Evolutionary conservation across 2,113 vertebrate species (phyloP).

Genomic region (Phrynocephalus versicolor): DNA sequence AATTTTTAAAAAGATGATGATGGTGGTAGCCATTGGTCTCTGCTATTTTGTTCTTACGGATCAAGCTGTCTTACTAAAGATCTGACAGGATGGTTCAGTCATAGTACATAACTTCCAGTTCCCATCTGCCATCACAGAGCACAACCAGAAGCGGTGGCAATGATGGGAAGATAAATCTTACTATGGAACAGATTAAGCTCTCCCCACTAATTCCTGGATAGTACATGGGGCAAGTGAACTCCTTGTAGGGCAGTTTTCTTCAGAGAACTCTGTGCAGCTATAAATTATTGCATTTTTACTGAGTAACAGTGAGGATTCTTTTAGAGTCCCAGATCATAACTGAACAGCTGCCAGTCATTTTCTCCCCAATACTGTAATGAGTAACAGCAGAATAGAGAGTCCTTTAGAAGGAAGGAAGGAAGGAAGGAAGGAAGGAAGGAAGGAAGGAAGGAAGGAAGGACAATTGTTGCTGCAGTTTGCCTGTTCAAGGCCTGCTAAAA

Average conservation of each 20-base stretch:
- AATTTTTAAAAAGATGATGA: too few relatives aligned
- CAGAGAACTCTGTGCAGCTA: background rate
- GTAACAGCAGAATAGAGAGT: conserved; percentile 54
- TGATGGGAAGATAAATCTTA: background rate
- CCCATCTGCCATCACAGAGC: background rate
- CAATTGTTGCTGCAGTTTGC: conserved; percentile 40
- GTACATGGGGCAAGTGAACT: background rate
- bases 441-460: too few relatives aligned
- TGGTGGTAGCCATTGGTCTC: too few relatives aligned
- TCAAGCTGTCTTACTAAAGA: background rate
- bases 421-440: too few relatives aligned
- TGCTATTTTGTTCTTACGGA: too few relatives aligned
- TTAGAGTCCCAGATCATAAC: conserved; percentile 24
- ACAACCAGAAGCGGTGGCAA: background rate
- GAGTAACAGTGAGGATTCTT: background rate
- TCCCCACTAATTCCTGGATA: background rate
- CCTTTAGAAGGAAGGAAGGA: background rate
- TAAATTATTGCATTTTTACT: background rate
- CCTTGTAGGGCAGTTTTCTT: background rate
- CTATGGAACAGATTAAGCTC: background rate
- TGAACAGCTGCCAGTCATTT: conserved; percentile 36
- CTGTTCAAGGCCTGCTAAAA: conserved; percentile 33
- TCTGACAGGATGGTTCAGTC: background rate
- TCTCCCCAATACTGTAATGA: conserved; percentile 56
- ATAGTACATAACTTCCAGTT: background rate